Base-by-base conservation (phyloP, 2,888 invertebrate species). In the Diadromus collaris region DNA sequence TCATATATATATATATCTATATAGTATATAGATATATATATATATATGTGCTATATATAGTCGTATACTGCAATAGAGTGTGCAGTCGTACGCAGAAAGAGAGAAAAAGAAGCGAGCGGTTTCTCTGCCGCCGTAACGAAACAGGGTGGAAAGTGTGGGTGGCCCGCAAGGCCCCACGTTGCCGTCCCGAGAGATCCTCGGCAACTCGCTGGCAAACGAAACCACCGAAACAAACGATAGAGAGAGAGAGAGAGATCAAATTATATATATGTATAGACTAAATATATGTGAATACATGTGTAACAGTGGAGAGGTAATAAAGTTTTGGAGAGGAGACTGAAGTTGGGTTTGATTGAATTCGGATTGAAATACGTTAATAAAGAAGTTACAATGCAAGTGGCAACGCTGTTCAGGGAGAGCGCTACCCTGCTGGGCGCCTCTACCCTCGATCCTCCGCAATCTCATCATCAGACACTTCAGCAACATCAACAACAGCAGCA, bases 331-430 rank as follows among this genome's bases (percentile, higher is more conserved):
- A 16, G 19, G 34, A 9, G 46, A 34, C n/a, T 48, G 29, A 4
- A 54, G 7, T 9, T 46, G 13, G 13, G 7, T 54, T 69, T 29
- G 27, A 21, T 44, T 24, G 2, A 21, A 32, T 32, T 61, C 34
- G 41, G 27, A 51, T 48, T 32, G 46, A 44, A 48, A 38, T 2
- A 51, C 7, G 19, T 19, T 19, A 34, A 34, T 4, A 34, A 54
- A 41, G n/a, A 58, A 38, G 81, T 85, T 83, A 90, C 88, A 89
- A 94, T 94, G 94, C 94, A 94, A 93, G 94, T 94, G 91, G 94
- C 94, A 88, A 94, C 94, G 91, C 91, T 94, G 89, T 94, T 94
- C 89, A 92, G 94, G 88, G 94, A 94, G 92, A 93, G 94, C 90
- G 93, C 94, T 89, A 94, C 93, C 89, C 92, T 94, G 90, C 91